Evolutionary conservation across 2,113 vertebrate species (phyloP).

Genomic region (Cheilinus undulatus): DNA sequence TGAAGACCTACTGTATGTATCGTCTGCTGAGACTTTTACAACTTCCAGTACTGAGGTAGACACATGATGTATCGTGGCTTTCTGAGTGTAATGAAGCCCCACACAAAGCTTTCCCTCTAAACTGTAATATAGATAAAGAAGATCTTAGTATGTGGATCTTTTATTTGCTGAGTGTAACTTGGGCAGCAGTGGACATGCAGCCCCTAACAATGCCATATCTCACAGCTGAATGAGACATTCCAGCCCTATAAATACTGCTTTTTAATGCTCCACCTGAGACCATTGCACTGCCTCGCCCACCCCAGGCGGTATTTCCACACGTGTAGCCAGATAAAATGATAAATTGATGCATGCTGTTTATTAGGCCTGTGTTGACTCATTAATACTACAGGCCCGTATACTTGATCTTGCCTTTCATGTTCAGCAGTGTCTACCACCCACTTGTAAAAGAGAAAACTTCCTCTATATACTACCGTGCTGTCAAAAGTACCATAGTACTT

Average conservation of each 20-base stretch:
- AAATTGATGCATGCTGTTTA: conserved; percentile 68
- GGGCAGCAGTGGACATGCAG: conserved; percentile 58
- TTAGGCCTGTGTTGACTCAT: conserved; percentile 65
- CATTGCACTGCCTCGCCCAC: conserved; percentile 43
- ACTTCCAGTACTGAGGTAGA: neutral
- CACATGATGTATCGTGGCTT: neutral
- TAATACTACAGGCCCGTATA: conserved; percentile 53
- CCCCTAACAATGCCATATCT: conserved; percentile 68
- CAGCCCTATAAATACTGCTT: conserved; percentile 73
- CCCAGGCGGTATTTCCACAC: conserved; percentile 59
- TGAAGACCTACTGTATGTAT: neutral
- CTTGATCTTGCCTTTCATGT: conserved; percentile 19
- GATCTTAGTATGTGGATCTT: conserved; percentile 62
- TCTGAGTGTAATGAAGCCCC: too few relatives aligned
- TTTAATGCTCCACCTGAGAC: conserved; percentile 72
- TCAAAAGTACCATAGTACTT: conserved; percentile 40
- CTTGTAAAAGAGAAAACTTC: conserved; percentile 21
- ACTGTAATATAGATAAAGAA: conserved; percentile 66
- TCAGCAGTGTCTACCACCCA: conserved; percentile 23
- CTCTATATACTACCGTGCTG: conserved; percentile 20
- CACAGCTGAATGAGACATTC: conserved; percentile 69
- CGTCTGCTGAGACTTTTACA: neutral
- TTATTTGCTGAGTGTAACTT: conserved; percentile 67
- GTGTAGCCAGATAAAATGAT: conserved; percentile 63
- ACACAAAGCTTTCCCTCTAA: conserved; percentile 14